Base-by-base conservation (phyloP, 2,888 invertebrate species). In the Fissipunctia ypsillon region DNA sequence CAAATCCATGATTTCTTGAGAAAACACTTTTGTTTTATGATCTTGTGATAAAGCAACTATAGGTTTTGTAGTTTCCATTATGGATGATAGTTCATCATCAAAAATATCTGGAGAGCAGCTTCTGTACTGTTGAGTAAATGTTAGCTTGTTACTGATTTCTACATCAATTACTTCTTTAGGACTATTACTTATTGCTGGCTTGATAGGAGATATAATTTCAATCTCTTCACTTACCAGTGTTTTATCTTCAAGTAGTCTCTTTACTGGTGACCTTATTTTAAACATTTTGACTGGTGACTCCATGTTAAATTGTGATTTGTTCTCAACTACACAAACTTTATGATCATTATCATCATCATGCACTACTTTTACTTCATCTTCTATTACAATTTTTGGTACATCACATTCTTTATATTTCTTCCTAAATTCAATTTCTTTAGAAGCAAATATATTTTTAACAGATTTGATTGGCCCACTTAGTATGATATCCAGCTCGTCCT, bases 41-140 rank as follows among this genome's bases (percentile, higher is more conserved):
- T 87, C 81, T 70, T 78, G 78, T 70, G 79, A 79, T 59, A 82
- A 45, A 45, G 71, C 41, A 43, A 70, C 52, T 61, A 63, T 25
- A 68, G 71, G 78, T 65, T 77, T 77, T 19, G 75, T 69, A 52
- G 64, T 71, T n/a, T 81, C 82, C 54, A 87, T 79, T 41, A 92
- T 84, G 45, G 85, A 80, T 56, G 89, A 88, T 1, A 84, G 79
- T 84, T 96, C 96, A 89, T 96, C 96, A 89, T 94, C 96, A 93
- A 96, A 96, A 60, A 96, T 85, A 88, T 96, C 96, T 67, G 96
- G 96, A 5, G 96, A 96, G 78, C 84, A 82, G 85, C 95, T 93
- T 89, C 96, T 93, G 38, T 71, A 78, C 50, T 80, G 81, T n/a
- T 81, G 73, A 12, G 25, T 48, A 65, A 71, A 50, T 61, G 63